Percentiles rank a stretch among this genome's conserved stretches.
phyloP scores from a whole-genome alignment of 2,888 invertebrate species.

The Eudasyphora cyanicolor region DNA sequence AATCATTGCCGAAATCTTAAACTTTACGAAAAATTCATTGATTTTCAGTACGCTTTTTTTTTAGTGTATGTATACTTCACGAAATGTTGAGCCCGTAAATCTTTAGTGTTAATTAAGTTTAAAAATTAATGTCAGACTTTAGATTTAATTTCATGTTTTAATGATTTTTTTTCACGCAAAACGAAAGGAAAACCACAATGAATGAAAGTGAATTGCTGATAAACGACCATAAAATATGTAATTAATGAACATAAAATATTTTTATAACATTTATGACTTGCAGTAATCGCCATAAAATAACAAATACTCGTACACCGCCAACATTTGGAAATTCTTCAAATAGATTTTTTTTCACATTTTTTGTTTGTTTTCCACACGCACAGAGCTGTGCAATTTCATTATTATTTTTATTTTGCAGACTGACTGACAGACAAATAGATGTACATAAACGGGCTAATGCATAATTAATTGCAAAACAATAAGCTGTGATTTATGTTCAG shows the following conservation, averaged over 20 bases:
- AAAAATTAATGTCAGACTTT: background rate
- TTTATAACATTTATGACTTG: background rate
- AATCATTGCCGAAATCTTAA: too few relatives aligned
- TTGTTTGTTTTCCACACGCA: background rate
- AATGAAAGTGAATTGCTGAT: conserved; percentile 32
- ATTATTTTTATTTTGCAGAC: too few relatives aligned
- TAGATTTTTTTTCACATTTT: conserved; percentile 4
- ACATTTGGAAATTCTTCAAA: background rate
- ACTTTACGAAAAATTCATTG: too few relatives aligned
- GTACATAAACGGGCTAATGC: background rate
- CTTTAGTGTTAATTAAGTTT: background rate
- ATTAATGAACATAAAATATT: conserved; percentile 33
- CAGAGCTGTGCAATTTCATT: background rate
- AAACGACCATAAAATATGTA: conserved; percentile 20
- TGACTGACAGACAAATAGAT: too few relatives aligned
- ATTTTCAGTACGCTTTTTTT: too few relatives aligned
- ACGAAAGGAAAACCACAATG: background rate
- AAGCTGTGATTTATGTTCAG: conserved; percentile 17
- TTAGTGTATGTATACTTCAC: too few relatives aligned
- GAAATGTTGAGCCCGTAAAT: too few relatives aligned
- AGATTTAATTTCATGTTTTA: background rate
- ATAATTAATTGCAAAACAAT: conserved; percentile 33
- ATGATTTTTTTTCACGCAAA: background rate
- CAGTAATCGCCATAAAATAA: background rate
- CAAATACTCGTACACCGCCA: background rate